These are phyloP conservation scores for Salminus brasiliensis DNA, from an alignment of 2,113 vertebrate species.

Conservation along the genomic window DNA sequence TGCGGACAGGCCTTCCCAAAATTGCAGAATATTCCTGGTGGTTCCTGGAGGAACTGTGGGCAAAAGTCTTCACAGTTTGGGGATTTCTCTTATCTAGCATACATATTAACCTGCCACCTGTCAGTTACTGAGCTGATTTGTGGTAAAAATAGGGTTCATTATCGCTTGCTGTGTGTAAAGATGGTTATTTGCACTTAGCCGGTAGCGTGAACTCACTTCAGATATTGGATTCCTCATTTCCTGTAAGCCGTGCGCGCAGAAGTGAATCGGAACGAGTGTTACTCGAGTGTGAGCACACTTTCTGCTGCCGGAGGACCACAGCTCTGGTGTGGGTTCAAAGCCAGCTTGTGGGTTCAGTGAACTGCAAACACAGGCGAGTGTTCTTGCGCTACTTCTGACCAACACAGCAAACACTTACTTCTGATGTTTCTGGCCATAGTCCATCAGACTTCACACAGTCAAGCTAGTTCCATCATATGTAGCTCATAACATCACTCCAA, in stretches of 20 bases:
- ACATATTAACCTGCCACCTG: no score
- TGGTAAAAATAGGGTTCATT: not conserved
- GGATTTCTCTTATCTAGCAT: no score
- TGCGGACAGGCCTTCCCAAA: no score
- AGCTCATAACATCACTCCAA: not conserved
- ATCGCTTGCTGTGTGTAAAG: not conserved
- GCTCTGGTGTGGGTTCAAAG: not conserved
- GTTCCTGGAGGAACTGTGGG: no score
- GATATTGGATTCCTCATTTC: not conserved
- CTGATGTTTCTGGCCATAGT: not conserved
- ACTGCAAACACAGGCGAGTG: not conserved
- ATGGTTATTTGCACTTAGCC: not conserved
- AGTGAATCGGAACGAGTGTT: not conserved
- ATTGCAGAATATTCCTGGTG: no score
- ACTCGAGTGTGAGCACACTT: not conserved
- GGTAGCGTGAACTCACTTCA: not conserved
- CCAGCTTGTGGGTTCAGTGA: not conserved
- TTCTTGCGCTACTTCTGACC: not conserved
- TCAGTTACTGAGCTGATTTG: no score
- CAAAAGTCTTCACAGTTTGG: no score
- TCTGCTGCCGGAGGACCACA: not conserved
- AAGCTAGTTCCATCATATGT: not conserved
- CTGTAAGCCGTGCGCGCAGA: not conserved
- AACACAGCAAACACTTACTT: not conserved
- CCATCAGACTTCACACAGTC: not conserved